A percentile compares a stretch with the other conserved stretches of the same genome.
phyloP scores from a whole-genome alignment of 2,888 invertebrate genomes.

The Adelphocoris suturalis region DNA sequence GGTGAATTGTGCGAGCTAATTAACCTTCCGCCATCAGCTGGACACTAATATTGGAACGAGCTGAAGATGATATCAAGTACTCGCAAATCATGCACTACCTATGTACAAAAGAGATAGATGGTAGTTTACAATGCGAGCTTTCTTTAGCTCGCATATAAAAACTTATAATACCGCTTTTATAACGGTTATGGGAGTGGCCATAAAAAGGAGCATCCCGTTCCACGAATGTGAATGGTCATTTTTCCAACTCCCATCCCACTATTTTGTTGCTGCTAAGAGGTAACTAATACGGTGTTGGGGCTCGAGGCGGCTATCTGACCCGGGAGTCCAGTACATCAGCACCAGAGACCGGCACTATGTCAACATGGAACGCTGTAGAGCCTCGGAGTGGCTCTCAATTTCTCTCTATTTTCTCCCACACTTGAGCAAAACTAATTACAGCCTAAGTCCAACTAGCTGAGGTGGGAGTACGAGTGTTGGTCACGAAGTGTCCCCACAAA shows the following conservation, averaged over 20 bases:
- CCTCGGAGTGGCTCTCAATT: neutral
- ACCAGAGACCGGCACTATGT: neutral
- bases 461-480: constrained; percentile 22
- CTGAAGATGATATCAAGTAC: no score
- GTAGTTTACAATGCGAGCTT: no score
- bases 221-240: neutral
- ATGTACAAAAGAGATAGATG: no score
- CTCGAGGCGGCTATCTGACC: neutral
- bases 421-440: constrained; percentile 23
- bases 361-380: neutral
- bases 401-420: constrained; percentile 42
- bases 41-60: no score
- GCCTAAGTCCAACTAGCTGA: neutral
- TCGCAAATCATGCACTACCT: no score
- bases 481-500: constrained; percentile 19
- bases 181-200: neutral
- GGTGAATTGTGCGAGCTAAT: no score
- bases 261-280: neutral
- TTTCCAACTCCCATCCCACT: neutral
- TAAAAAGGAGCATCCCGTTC: neutral
- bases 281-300: neutral
- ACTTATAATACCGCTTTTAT: no score
- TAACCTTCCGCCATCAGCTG: no score
- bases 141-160: no score
- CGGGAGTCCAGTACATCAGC: neutral